phyloP scores from a whole-genome alignment of 2,888 invertebrate species.

The Ellobium chinense region DNA sequence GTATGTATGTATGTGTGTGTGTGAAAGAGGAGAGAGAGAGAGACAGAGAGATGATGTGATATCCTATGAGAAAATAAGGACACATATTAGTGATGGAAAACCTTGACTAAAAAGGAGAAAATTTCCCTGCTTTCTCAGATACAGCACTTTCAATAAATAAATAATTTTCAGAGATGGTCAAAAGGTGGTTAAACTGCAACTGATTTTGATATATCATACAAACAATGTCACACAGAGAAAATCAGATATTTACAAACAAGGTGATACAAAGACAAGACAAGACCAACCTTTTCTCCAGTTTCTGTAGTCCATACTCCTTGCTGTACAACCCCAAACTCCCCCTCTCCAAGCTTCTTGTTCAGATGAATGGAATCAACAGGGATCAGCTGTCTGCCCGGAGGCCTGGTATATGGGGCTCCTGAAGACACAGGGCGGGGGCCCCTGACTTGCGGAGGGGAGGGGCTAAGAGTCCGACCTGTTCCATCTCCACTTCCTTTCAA shows the following conservation, averaged over 20 bases:
- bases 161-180: too few species aligned
- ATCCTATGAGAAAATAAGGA: background rate
- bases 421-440: constrained; percentile 49
- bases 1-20: background rate
- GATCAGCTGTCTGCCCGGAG: constrained; percentile 84
- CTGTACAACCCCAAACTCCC: constrained; percentile 98
- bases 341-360: constrained; percentile 96
- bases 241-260: too few species aligned
- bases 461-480: constrained; percentile 59
- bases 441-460: constrained; percentile 67
- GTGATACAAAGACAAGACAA: too few species aligned
- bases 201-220: too few species aligned
- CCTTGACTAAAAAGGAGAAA: too few species aligned
- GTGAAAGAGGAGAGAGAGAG: background rate
- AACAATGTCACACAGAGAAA: too few species aligned
- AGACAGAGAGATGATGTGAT: background rate
- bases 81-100: background rate
- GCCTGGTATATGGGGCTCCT: constrained; percentile 58
- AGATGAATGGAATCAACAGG: constrained; percentile 94
- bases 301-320: constrained; percentile 98
- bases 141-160: too few species aligned
- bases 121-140: too few species aligned
- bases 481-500: constrained; percentile 53
- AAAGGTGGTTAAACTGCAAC: too few species aligned
- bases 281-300: constrained; percentile 86